Evolutionary conservation across 2,797 vertebrate genomes (phyloP).

Genomic region (Scleropages formosus): DNA sequence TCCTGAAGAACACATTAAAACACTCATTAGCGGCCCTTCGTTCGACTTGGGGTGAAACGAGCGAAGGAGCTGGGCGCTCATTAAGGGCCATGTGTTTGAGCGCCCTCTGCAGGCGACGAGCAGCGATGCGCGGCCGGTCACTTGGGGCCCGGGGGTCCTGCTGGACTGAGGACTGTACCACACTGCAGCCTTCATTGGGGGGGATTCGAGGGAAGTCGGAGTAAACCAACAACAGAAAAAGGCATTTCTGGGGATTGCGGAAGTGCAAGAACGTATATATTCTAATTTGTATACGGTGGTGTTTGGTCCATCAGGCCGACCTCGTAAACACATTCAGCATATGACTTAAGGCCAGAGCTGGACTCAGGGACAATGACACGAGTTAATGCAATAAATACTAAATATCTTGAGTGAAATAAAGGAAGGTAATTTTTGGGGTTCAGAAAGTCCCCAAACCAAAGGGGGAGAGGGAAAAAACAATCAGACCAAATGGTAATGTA

Average conservation of each 20-base stretch:
- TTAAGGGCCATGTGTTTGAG: neutral
- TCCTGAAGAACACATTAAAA: too few species aligned
- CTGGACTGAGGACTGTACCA: conserved; percentile 13
- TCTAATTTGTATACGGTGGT: too few species aligned
- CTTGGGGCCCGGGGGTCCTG: conserved; percentile 25
- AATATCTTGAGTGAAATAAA: neutral
- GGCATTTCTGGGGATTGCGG: too few species aligned
- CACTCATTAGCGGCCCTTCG: too few species aligned
- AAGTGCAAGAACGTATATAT: neutral
- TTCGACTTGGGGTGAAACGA: too few species aligned
- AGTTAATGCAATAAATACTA: neutral
- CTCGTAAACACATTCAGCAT: neutral
- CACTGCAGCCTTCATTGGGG: neutral
- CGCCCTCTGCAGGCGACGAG: conserved; percentile 5
- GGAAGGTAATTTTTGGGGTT: neutral
- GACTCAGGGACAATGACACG: too few species aligned
- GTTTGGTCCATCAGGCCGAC: too few species aligned
- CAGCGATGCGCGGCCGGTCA: neutral
- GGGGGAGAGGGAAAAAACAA: too few species aligned
- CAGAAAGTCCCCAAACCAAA: neutral
- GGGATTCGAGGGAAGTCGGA: neutral
- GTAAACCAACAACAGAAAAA: neutral
- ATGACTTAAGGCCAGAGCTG: neutral
- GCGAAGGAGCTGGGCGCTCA: too few species aligned
- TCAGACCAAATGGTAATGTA: neutral